A percentile compares a stretch with the other conserved stretches of the same genome.
These are phyloP conservation scores for Siniperca chuatsi DNA, from an alignment of 2,113 vertebrate species.

Conservation along the genomic window DNA sequence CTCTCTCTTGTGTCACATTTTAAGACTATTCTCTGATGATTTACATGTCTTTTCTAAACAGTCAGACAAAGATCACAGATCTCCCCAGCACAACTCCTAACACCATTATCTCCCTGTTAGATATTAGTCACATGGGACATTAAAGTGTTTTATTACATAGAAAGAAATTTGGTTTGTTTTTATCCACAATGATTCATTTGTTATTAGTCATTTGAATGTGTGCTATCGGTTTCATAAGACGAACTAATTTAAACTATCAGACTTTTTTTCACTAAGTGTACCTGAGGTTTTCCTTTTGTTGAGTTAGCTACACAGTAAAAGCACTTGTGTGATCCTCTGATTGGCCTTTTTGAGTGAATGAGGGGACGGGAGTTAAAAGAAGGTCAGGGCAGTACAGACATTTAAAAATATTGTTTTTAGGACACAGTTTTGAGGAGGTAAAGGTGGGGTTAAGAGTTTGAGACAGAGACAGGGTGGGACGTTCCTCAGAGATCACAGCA, in stretches of 20 bases:
- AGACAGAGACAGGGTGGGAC: conserved; percentile 50
- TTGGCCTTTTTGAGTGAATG: conserved; percentile 6
- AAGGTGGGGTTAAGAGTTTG: conserved; percentile 60
- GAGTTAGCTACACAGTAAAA: conserved; percentile 14
- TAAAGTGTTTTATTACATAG: conserved; percentile 70
- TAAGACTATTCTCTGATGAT: conserved; percentile 73
- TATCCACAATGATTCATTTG: conserved; percentile 64
- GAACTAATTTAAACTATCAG: conserved; percentile 27
- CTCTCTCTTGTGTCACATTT: conserved; percentile 68
- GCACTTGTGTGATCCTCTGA: background rate
- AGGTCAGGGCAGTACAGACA: conserved; percentile 6
- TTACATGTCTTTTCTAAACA: conserved; percentile 75
- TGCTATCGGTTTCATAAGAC: conserved; percentile 38
- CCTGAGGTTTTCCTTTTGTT: conserved; percentile 49
- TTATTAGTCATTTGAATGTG: conserved; percentile 63
- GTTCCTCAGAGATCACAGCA: conserved; percentile 60
- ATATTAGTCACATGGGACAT: conserved; percentile 75
- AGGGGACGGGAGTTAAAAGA: background rate
- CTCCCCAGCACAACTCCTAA: conserved; percentile 47
- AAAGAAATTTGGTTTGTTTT: conserved; percentile 64
- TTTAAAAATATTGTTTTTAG: conserved; percentile 14
- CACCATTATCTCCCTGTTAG: conserved; percentile 66
- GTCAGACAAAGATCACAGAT: conserved; percentile 71
- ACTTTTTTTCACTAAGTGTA: background rate
- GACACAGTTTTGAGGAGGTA: conserved; percentile 37